These are phyloP conservation scores for Petrolisthes manimaculis DNA, from an alignment of 2,888 invertebrate species.

Conservation along the genomic window DNA sequence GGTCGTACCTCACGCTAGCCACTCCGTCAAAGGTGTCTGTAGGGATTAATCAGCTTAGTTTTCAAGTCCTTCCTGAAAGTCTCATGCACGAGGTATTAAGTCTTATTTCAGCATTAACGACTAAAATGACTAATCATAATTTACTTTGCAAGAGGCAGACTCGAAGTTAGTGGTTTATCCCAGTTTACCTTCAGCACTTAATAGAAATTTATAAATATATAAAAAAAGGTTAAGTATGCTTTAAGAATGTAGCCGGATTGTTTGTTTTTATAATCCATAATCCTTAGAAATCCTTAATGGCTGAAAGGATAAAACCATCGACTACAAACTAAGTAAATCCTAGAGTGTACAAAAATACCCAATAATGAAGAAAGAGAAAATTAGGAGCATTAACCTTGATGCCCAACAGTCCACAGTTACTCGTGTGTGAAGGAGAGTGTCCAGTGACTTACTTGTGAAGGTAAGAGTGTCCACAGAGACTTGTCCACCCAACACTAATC, in stretches of 20 bases:
- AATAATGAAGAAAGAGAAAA: neutral
- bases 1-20: neutral
- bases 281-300: no score
- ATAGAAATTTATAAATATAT: no score
- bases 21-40: constrained; percentile 27
- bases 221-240: no score
- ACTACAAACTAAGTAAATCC: no score
- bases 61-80: neutral
- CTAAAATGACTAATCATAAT: neutral
- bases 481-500: constrained; percentile 5
- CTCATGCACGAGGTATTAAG: neutral
- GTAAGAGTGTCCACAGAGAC: neutral
- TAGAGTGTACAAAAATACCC: neutral
- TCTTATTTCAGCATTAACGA: neutral
- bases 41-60: neutral
- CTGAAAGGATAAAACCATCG: no score
- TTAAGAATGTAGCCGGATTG: no score
- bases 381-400: no score
- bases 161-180: neutral
- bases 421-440: no score
- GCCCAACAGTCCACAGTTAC: neutral
- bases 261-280: no score
- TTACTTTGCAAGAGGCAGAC: neutral
- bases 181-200: neutral
- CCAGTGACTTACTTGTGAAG: constrained; percentile 13